Evolutionary conservation across 2,888 invertebrate species (phyloP), one percentile per base, ranked within the genome.

Genomic region (Apodemia mormo): DNA sequence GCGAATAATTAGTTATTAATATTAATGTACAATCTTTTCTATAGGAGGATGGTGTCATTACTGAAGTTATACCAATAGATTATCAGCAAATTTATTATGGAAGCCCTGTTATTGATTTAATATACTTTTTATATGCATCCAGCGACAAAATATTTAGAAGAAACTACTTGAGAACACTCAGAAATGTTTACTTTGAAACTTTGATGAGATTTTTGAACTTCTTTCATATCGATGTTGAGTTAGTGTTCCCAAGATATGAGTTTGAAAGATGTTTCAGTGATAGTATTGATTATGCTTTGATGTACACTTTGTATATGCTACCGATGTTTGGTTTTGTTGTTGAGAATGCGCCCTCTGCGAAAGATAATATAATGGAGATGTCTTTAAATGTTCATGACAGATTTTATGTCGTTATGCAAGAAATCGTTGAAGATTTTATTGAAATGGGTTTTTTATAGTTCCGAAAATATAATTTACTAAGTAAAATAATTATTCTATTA

Each of bases 51-150:
- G 82, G 79, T 29, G 76, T 76, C 65, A 71, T 81, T 37, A 69
- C 71, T 0, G 81, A 86, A 68, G 76, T 85, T 0, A 77, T 85
- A 40, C 75, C 81, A 6, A 78, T 84, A 9, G 84, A 84, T 73
- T 83, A 79, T 45, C 84, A 84, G 69, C 74, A 80, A 30, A 68
- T 83, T 7, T 75, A 80, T 71, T 79, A 77, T 61, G 82, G 82
- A 8, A 76, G 76, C 10, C 82, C 82, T 9, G 49, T 81, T 7
- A 76, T 78, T 7, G 83, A 84, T 65, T 75, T 84, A 14, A 72
- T 80, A 40, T 82, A 77, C 73, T 81, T 83, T 37, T 77, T 81
- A 45, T 81, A 80, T 43, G 74, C 76, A 1, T 75, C 77, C 0
- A 78, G 79, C 29, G 81, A 82, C 52, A 71, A 70, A 3, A 67